Evolutionary conservation across 1,140 invertebrate species (phyloP), one percentile per base, ranked within the genome.

Genomic region (Ditylenchus dipsaci): DNA sequence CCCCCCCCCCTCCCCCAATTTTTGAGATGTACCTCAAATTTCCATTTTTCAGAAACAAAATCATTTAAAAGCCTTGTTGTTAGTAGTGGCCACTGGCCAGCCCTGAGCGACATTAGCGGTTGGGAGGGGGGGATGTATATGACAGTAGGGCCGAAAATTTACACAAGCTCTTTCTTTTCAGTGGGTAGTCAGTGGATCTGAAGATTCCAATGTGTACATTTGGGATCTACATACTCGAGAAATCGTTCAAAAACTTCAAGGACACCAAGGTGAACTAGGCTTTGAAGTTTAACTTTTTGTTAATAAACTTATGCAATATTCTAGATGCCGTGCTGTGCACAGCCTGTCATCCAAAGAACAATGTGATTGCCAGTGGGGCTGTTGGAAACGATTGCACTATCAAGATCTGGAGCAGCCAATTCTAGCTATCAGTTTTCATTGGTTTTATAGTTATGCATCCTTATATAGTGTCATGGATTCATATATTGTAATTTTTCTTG

Each of bases 101-200:
- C n/a, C n/a, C n/a, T n/a, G n/a, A n/a, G n/a, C n/a, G n/a, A n/a
- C n/a, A n/a, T n/a, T n/a, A n/a, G n/a, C n/a, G n/a, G n/a, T n/a
- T n/a, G n/a, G n/a, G n/a, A n/a, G n/a, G n/a, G n/a, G n/a, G n/a
- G n/a, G n/a, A n/a, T n/a, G n/a, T n/a, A n/a, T n/a, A n/a, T n/a
- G n/a, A n/a, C n/a, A n/a, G n/a, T n/a, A n/a, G n/a, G n/a, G n/a
- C n/a, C n/a, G n/a, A n/a, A n/a, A n/a, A n/a, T n/a, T n/a, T n/a
- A n/a, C n/a, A n/a, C n/a, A n/a, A n/a, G n/a, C 17, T 21, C 19
- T 38, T 17, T 15, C 13, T 23, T 73, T 87, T 56, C 84, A 94
- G 91, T 99, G 95, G 95, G 98, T 99, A 83, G 95, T 98, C 56
- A 96, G 93, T 61, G 96, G 96, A 17, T 97, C 95, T n/a, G 96